Evolutionary conservation across 2,888 invertebrate species (phyloP), one percentile per base, ranked within the genome.

Genomic region (Rotaria magnacalcarata): DNA sequence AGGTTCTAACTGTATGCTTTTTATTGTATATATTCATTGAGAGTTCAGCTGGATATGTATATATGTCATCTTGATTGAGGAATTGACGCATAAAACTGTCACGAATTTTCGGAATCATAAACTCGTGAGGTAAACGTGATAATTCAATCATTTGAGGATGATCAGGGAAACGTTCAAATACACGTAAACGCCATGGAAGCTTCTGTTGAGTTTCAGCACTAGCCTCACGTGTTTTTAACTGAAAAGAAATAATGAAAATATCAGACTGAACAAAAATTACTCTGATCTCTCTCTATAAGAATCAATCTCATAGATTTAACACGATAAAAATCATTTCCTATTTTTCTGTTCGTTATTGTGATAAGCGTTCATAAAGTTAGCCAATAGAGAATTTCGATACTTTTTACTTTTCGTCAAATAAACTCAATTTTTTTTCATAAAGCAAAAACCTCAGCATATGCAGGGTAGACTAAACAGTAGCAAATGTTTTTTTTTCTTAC

Each of bases 31-130:
- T 41, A 41, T 52, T 56, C n/a, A 41, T 54, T 10, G 54, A 34
- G 24, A 56, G 10, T 56, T 84, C 84, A 7, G 54, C 10, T 34
- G 84, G 54, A 56, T 52, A 11, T 10, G 84, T 11, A 84, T 54
- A 84, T 19, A 56, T 84, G 19, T 84, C 91, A 88, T 94, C 94
- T 90, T 95, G 95, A 86, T 95, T 95, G 0, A 96, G 95, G 91
- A 99, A 99, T 91, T 97, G 97, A 16, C 97, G 93, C 95, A 99
- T 97, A 91, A 99, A 99, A 88, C 97, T 98, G 91, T 99, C 99
- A 74, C 99, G 94, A 6, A 96, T 95, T 94, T 92, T 92, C 0
- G 93, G 92, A 47, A 92, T 89, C 58, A 90, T 90, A 89, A 93
- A 93, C 85, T 93, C 93, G 27, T 95, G 95, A 0, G 97, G 96